A percentile compares a stretch with the other conserved stretches of the same genome.
phyloP scores from a whole-genome alignment of 1,140 invertebrate genomes.

The Ceratosolen solmsi region DNA sequence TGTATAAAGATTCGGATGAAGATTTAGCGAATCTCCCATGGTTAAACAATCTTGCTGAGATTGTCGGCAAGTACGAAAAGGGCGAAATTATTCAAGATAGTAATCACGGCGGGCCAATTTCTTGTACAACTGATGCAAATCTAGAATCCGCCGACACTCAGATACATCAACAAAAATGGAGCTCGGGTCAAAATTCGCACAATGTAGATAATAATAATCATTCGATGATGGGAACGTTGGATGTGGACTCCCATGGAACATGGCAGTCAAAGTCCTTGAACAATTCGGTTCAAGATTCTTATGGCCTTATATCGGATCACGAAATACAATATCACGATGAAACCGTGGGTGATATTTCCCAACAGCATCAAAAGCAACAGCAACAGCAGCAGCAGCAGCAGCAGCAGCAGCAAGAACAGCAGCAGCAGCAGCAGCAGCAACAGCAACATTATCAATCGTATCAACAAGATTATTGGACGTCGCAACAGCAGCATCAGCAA shows the following conservation, averaged over 20 bases:
- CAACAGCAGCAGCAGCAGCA: conserved; percentile 37
- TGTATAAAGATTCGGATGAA: conserved; percentile 72
- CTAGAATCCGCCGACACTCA: conserved; percentile 27
- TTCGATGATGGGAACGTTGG: conserved; percentile 61
- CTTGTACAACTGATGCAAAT: not conserved
- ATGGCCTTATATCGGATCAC: conserved; percentile 49
- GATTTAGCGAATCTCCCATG: conserved; percentile 67
- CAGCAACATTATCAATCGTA: conserved; percentile 49
- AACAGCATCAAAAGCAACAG: conserved; percentile 32
- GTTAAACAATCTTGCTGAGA: conserved; percentile 66
- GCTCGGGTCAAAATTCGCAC: conserved; percentile 56
- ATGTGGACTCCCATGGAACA: conserved; percentile 56
- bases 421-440: conserved; percentile 51
- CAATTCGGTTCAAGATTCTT: conserved; percentile 58
- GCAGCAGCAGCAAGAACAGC: conserved; percentile 33
- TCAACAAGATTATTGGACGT: conserved; percentile 66
- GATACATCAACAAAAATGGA: conserved; percentile 59
- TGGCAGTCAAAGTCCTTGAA: conserved; percentile 66
- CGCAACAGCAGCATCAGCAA: conserved; percentile 34
- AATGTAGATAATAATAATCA: conserved; percentile 53
- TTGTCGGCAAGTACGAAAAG: conserved; percentile 63
- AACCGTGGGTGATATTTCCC: conserved; percentile 59
- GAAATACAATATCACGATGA: conserved; percentile 58
- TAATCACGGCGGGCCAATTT: not conserved
- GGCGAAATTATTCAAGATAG: conserved; percentile 64